These are phyloP conservation scores for Tapera naevia DNA, from an alignment of 2,797 vertebrate species.

Conservation along the genomic window DNA sequence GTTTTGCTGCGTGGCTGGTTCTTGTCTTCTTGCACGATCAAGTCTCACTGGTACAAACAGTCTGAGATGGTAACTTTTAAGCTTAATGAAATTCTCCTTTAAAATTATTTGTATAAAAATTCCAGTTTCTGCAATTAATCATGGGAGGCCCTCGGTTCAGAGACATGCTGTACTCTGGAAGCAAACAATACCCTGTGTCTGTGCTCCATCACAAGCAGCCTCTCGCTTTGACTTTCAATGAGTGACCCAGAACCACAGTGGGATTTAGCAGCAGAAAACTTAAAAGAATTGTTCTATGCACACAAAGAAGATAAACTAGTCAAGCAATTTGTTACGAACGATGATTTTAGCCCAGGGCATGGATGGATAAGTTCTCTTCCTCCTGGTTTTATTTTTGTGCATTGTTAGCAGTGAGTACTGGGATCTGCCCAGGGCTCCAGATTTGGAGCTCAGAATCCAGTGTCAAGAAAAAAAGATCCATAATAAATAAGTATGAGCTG, in stretches of 20 bases:
- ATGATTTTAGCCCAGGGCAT: neutral
- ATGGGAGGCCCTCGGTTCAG: neutral
- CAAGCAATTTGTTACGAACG: slow-evolving; percentile 3
- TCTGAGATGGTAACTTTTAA: slow-evolving; percentile 15
- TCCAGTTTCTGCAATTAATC: slow-evolving; percentile 9
- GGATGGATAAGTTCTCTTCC: slow-evolving; percentile 16
- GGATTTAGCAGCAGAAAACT: slow-evolving; percentile 23
- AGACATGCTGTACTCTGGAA: accelerated
- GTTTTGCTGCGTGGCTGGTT: neutral
- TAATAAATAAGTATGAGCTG: neutral
- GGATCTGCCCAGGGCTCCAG: neutral
- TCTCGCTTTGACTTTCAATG: neutral
- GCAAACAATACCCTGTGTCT: neutral
- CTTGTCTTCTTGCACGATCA: neutral
- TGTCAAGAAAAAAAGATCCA: neutral
- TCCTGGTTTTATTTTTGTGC: slow-evolving; percentile 5
- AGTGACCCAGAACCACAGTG: slow-evolving; percentile 11
- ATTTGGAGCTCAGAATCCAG: neutral
- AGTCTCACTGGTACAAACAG: neutral
- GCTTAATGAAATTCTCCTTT: slow-evolving; percentile 24
- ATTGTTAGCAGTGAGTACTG: neutral
- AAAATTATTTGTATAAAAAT: slow-evolving; percentile 8
- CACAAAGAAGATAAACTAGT: slow-evolving; percentile 23
- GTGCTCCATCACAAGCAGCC: slow-evolving; percentile 3
- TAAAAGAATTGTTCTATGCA: neutral